Evolutionary conservation across 2,113 vertebrate genomes (phyloP).

Genomic region (Pseudolaguvia tuberculata): DNA sequence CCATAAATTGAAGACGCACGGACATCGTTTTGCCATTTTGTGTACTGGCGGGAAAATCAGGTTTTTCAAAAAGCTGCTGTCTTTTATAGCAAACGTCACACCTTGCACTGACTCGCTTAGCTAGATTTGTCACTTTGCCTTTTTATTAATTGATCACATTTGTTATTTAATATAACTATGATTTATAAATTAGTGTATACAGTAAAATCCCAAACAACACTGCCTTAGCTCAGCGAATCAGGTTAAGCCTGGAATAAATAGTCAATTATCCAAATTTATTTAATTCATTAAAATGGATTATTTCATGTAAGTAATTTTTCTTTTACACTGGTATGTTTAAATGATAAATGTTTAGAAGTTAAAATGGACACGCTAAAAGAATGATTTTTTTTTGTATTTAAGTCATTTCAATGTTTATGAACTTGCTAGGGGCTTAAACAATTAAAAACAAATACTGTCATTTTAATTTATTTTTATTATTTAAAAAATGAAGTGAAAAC

Average conservation of each 20-base stretch:
- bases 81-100: slow-evolving; percentile 32
- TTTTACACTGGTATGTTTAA: neutral
- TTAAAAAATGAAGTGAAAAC: too few species aligned
- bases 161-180: neutral
- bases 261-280: neutral
- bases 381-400: too few species aligned
- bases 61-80: slow-evolving; percentile 43
- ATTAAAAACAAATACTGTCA: too few species aligned
- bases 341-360: neutral
- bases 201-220: slow-evolving; percentile 57
- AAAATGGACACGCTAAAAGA: too few species aligned
- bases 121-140: neutral
- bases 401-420: too few species aligned
- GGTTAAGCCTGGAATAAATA: slow-evolving; percentile 61
- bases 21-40: slow-evolving; percentile 56
- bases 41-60: slow-evolving; percentile 35
- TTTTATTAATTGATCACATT: neutral
- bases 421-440: too few species aligned
- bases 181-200: neutral
- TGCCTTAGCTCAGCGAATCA: slow-evolving; percentile 76
- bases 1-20: slow-evolving; percentile 82
- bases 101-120: neutral
- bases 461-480: too few species aligned
- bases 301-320: neutral
- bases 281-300: neutral